Evolutionary conservation across 2,113 vertebrate genomes (phyloP).

Genomic region (Oxyruncus cristatus): DNA sequence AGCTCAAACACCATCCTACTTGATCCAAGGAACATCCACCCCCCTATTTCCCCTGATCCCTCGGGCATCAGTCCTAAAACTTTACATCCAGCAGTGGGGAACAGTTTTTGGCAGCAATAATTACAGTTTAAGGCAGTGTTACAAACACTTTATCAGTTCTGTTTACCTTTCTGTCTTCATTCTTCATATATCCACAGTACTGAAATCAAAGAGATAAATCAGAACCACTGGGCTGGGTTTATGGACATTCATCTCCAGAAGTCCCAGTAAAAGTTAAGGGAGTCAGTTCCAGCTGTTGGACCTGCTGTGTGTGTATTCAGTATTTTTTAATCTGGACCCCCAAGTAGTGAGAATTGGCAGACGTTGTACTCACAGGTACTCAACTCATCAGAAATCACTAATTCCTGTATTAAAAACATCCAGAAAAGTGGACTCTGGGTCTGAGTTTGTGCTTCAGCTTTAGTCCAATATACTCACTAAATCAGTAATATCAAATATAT

Average conservation of each 20-base stretch:
- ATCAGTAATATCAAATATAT: background rate
- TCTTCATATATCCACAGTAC: background rate
- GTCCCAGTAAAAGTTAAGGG: background rate
- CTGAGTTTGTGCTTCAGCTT: background rate
- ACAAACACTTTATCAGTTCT: background rate
- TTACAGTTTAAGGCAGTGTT: background rate
- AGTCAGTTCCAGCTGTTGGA: background rate
- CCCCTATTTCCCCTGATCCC: background rate
- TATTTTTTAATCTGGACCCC: background rate
- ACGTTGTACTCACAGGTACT: background rate
- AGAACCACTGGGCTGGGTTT: background rate
- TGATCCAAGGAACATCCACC: background rate
- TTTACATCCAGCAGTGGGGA: background rate
- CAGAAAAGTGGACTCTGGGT: background rate
- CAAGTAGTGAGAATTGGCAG: background rate
- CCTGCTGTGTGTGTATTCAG: fast-evolving
- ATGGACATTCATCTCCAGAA: background rate
- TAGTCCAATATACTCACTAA: background rate
- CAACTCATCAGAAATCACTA: background rate
- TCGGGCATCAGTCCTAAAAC: background rate
- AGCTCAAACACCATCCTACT: background rate
- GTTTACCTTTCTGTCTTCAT: background rate
- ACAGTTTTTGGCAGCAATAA: background rate
- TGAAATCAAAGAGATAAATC: background rate
- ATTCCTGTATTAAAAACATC: background rate